Evolutionary conservation across 2,888 invertebrate genomes (phyloP), one percentile per base, ranked within the genome.

Genomic region (Pollenia angustigena): DNA sequence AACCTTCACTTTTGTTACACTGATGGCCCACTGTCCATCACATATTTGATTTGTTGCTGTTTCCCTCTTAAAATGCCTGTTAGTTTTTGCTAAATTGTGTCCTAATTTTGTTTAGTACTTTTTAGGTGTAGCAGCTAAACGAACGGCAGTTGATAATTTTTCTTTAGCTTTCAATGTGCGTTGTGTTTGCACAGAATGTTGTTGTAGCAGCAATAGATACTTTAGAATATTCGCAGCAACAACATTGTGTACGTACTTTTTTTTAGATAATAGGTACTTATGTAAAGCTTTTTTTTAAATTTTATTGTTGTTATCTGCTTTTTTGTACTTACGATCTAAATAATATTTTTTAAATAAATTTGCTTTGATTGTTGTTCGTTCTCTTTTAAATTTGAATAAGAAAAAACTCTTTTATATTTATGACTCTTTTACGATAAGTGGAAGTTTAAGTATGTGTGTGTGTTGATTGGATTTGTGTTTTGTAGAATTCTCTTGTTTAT

Each of bases 81-180:
- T 16, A 64, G 14, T 58, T 16, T 32, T 75, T 83, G 71, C 71
- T 69, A 79, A 85, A 83, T 81, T 18, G 83, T 87, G 88, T 88
- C 88, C 88, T 88, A 88, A 88, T 88, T 88, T 87, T 32, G 32
- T 88, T 54, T 2, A 42, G 16, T 72, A 60, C 23, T 32, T 54
- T 72, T 81, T 78, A 72, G 66, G 60, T 66, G 60, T 66, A 56
- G 14, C 32, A 23, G 68, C 56, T 6, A 32, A 32, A 23, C 16
- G n/a, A 62, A 48, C 52, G 18, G 50, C 44, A 44, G n/a, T 46
- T 46, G 56, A 18, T 46, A 66, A 71, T 23, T 66, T 32, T 81
- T 40, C 58, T 62, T 7, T 23, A 23, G 66, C 44, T 52, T 52
- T 69, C 6, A 69, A 82, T 75, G 62, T 82, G 75, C 76, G 82